A percentile compares a stretch with the other conserved stretches of the same genome.
These are phyloP conservation scores for Emmelina monodactyla DNA, from an alignment of 2,888 invertebrate species.

Conservation along the genomic window DNA sequence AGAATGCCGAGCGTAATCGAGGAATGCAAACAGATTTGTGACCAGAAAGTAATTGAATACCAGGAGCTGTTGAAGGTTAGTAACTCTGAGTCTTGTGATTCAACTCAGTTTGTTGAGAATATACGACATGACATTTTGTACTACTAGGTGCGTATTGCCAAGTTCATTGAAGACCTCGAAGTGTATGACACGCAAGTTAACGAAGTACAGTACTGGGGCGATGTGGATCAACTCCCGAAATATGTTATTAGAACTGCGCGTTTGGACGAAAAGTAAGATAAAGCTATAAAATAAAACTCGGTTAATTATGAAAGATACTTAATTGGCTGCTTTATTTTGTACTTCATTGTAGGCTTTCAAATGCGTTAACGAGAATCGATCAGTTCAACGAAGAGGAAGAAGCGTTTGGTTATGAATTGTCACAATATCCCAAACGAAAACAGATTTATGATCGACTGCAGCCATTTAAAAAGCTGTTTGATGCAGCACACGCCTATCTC, in stretches of 20 bases:
- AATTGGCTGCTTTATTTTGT: no score
- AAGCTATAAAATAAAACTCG: background rate
- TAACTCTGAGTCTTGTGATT: no score
- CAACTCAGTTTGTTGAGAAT: no score
- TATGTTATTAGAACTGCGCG: slow-evolving; percentile 84
- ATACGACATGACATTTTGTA: no score
- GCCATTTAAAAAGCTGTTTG: slow-evolving; percentile 88
- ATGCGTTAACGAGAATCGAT: slow-evolving; percentile 82
- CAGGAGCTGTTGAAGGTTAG: slow-evolving; percentile 76
- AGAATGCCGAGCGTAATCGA: slow-evolving; percentile 83
- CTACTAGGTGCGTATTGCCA: slow-evolving; percentile 70
- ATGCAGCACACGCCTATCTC: slow-evolving; percentile 86
- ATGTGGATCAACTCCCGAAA: slow-evolving; percentile 80
- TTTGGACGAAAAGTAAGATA: slow-evolving; percentile 71
- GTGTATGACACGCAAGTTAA: slow-evolving; percentile 81
- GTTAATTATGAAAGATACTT: background rate
- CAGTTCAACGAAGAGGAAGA: slow-evolving; percentile 91
- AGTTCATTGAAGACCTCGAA: slow-evolving; percentile 84
- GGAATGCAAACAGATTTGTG: slow-evolving; percentile 81
- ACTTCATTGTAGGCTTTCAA: slow-evolving; percentile 59
- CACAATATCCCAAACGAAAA: slow-evolving; percentile 88
- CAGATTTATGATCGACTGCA: slow-evolving; percentile 78
- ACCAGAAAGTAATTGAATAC: slow-evolving; percentile 84
- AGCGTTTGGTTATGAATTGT: slow-evolving; percentile 86
- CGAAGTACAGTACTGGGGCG: slow-evolving; percentile 88